Percentiles rank a stretch among this genome's conserved stretches.
phyloP scores from a whole-genome alignment of 2,113 vertebrate species.

The Gasterosteus nipponicus region DNA sequence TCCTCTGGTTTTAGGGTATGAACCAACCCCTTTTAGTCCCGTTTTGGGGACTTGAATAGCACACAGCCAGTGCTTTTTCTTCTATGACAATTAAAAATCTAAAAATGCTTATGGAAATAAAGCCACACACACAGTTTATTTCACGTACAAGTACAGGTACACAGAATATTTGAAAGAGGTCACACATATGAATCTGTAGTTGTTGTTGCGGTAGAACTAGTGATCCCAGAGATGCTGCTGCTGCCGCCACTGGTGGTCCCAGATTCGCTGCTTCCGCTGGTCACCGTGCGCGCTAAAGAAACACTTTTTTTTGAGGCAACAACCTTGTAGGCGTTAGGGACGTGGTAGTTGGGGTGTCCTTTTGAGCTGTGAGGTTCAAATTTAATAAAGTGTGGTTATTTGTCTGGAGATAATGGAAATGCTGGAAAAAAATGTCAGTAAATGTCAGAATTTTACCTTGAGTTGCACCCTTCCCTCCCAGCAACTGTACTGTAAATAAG shows the following conservation, averaged over 20 bases:
- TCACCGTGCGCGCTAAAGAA: constrained; percentile 34
- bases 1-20: too few species aligned
- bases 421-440: background rate
- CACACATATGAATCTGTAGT: constrained; percentile 86
- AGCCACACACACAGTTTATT: background rate
- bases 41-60: background rate
- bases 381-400: constrained; percentile 22
- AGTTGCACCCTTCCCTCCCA: constrained; percentile 71
- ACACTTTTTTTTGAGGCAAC: constrained; percentile 34
- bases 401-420: constrained; percentile 3
- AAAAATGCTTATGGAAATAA: background rate
- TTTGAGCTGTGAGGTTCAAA: constrained; percentile 55
- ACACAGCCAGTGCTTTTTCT: background rate
- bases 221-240: constrained; percentile 60
- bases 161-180: constrained; percentile 15
- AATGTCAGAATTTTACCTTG: constrained; percentile 60
- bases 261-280: constrained; percentile 42
- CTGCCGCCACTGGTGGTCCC: constrained; percentile 33
- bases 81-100: background rate
- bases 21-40: too few species aligned
- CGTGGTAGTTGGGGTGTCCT: constrained; percentile 12
- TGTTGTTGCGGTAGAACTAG: constrained; percentile 67
- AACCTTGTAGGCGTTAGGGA: constrained; percentile 40
- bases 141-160: background rate
- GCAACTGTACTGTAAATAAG: constrained; percentile 87